These are phyloP conservation scores for Natator depressus DNA, from an alignment of 2,113 vertebrate genomes.

Conservation along the genomic window DNA sequence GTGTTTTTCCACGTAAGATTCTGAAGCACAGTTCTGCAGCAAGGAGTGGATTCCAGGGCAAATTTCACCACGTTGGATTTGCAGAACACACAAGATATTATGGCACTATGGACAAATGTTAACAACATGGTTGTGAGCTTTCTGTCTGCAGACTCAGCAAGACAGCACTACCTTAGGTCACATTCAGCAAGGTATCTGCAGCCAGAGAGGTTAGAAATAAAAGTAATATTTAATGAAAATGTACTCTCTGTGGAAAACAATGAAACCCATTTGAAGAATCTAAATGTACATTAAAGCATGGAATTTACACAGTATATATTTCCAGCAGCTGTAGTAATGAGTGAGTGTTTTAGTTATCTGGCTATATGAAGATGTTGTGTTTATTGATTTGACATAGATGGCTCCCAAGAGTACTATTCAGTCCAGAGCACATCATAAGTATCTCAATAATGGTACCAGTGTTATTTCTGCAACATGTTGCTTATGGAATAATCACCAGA, in stretches of 20 bases:
- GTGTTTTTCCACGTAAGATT: not conserved
- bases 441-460: not conserved
- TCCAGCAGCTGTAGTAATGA: not conserved
- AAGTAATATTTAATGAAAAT: not conserved
- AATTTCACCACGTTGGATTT: not conserved
- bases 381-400: not conserved
- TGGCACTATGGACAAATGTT: rapidly evolving
- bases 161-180: not conserved
- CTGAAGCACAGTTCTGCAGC: not conserved
- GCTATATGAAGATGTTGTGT: rapidly evolving
- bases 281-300: not conserved
- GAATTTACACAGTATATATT: not conserved
- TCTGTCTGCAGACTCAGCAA: not conserved
- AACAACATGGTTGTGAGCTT: not conserved
- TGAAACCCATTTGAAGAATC: not conserved
- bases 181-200: not conserved
- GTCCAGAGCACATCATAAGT: not conserved
- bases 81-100: not conserved
- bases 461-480: not conserved
- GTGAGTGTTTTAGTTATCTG: not conserved
- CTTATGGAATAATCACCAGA: not conserved
- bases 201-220: not conserved
- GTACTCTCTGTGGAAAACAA: not conserved
- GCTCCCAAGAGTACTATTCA: not conserved
- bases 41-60: rapidly evolving